Evolutionary conservation across 2,797 vertebrate species (phyloP), one percentile per base, ranked within the genome.

Genomic region (Pampus argenteus): DNA sequence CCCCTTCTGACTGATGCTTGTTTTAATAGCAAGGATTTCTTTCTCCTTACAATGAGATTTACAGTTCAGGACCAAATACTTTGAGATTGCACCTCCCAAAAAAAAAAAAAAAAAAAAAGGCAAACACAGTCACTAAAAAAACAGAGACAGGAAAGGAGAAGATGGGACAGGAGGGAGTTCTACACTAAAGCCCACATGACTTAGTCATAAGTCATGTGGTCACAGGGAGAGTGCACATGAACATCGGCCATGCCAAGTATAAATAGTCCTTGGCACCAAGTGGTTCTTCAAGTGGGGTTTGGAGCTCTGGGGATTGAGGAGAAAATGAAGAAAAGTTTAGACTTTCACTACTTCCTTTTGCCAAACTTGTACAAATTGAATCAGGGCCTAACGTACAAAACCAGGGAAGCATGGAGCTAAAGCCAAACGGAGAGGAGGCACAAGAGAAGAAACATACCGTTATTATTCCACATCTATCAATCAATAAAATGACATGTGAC

Each of bases 211-310:
- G 64, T 81, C 56, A 71, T 79, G 65, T 50, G 67, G 80, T 76
- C 71, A 66, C 34, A 70, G 45, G 15, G 38, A 61, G 63, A 74
- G 60, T 60, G 26, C 71, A 59, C 23, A 64, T 71, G 76, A 76
- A 71, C 55, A 49, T 48, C 2, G 1, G 15, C 36, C 2, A 38
- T 38, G 75, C 75, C 79, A 85, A 85, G 78, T 55, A 50, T 60
- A 77, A 82, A 83, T 74, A 78, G 55, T 74, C 56, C 34, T 55
- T 26, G 57, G 79, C 74, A 79, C 72, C 81, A 81, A 81, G 71
- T 34, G 69, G 76, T 75, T 83, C 60, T 72, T 60, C 38, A 15
- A 75, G 67, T 70, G 56, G 70, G 78, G 29, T 51, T 77, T 56
- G 59, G 74, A 83, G 60, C 58, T 68, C 5, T 8, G 2, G 28